Conservation (phyloP, 2,113 vertebrate species). For the Tamias sibiricus region DNA sequence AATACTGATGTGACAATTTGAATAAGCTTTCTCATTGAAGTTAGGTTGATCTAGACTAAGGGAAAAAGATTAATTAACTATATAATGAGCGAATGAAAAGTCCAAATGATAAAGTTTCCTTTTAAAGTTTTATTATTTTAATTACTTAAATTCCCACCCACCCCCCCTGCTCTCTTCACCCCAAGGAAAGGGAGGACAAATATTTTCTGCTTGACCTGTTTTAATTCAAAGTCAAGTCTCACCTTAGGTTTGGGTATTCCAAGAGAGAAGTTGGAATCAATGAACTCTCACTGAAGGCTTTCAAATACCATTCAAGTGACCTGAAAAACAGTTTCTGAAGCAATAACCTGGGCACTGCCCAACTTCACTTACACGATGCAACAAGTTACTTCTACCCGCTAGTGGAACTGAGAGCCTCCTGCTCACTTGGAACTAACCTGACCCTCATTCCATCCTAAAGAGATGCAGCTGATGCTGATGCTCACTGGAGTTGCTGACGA, state of each 20-base stretch:
- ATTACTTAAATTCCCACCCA: neutral
- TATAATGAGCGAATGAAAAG: neutral
- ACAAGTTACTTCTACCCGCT: neutral
- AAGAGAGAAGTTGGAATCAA: constrained; percentile 40
- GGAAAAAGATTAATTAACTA: neutral
- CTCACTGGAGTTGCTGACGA: neutral
- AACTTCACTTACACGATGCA: neutral
- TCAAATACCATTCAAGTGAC: neutral
- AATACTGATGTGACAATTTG: neutral
- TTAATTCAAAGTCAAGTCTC: constrained; percentile 9
- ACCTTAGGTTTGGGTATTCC: neutral
- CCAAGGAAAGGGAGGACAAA: neutral
- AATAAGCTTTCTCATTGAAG: neutral
- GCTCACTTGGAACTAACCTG: neutral
- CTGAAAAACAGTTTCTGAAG: neutral
- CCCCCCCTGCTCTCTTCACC: no score
- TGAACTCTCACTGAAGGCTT: constrained; percentile 6
- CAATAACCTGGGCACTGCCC: neutral
- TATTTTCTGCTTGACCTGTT: neutral
- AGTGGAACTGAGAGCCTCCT: neutral
- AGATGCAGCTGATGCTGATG: neutral
- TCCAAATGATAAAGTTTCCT: neutral
- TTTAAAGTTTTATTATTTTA: constrained; percentile 6
- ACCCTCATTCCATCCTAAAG: neutral
- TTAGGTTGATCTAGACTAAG: neutral